Percentiles rank a stretch among this genome's conserved stretches.
These are phyloP conservation scores for Anolis apletophallus DNA, from an alignment of 2,797 vertebrate genomes.

Conservation along the genomic window DNA sequence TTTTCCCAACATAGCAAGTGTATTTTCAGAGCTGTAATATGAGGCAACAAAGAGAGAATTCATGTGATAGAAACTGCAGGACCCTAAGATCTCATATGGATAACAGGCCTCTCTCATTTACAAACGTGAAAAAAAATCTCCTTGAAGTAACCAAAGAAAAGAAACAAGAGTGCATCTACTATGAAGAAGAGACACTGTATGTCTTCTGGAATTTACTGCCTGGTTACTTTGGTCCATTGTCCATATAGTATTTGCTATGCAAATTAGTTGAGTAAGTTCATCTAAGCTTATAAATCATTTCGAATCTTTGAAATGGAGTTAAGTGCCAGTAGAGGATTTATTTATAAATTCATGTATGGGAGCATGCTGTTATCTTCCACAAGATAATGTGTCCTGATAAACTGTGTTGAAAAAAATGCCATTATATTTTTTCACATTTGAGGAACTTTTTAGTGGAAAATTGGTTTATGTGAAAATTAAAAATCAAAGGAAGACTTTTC, in stretches of 20 bases:
- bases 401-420: too few species aligned
- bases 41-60: slow-evolving; percentile 41
- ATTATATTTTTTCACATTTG: too few species aligned
- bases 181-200: slow-evolving; percentile 12
- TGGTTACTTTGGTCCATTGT: slow-evolving; percentile 1
- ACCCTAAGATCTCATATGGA: slow-evolving; percentile 21
- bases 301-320: slow-evolving; percentile 38
- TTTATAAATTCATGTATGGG: neutral
- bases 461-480: too few species aligned
- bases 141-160: slow-evolving; percentile 1
- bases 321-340: neutral
- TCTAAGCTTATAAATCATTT: slow-evolving; percentile 27
- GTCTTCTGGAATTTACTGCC: slow-evolving; percentile 12
- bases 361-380: too few species aligned
- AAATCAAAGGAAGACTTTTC: too few species aligned
- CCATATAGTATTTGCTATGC: slow-evolving; percentile 4
- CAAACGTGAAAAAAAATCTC: slow-evolving; percentile 52
- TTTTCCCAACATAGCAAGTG: neutral
- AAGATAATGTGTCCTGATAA: too few species aligned
- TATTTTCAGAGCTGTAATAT: slow-evolving; percentile 38
- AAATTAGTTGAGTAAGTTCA: neutral
- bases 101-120: slow-evolving; percentile 44
- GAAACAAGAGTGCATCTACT: neutral
- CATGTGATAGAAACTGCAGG: neutral
- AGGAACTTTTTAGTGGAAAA: too few species aligned